Conservation (phyloP, 30 jellyfish, hydroid and myxozoan species). For the Morbakka virulenta region DNA sequence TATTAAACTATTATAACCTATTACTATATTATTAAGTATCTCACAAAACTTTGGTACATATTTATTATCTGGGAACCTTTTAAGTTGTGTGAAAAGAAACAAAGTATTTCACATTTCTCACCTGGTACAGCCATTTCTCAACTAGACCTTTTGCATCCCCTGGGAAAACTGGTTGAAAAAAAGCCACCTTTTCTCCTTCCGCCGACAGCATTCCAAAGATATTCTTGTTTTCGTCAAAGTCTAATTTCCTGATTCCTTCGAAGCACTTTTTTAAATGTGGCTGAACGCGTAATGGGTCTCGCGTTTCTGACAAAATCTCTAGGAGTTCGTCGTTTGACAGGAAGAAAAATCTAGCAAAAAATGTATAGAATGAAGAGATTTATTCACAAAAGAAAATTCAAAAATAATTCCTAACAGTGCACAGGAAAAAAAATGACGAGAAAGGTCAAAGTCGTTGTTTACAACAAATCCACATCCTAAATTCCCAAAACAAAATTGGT, state of each 20-base stretch:
- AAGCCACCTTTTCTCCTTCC: constrained; percentile 41
- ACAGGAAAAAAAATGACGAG: no score
- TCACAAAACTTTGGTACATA: no score
- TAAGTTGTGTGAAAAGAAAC: no score
- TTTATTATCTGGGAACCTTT: no score
- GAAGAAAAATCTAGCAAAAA: constrained; percentile 46
- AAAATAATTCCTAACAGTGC: background rate
- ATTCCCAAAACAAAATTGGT: no score
- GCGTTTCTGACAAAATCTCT: constrained; percentile 45
- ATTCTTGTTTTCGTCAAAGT: constrained; percentile 24
- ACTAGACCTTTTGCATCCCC: constrained; percentile 56
- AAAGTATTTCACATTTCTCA: background rate
- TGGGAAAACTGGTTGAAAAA: constrained; percentile 16
- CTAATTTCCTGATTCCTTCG: constrained; percentile 40
- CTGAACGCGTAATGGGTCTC: constrained; percentile 48
- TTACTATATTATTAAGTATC: no score
- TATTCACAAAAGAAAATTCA: no score
- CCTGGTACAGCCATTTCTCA: constrained; percentile 58
- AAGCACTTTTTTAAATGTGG: constrained; percentile 44
- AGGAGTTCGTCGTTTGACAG: constrained; percentile 42
- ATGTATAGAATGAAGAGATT: no score
- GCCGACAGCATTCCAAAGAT: constrained; percentile 48
- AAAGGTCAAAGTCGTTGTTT: no score
- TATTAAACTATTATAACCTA: no score
- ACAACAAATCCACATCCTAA: no score